These are phyloP conservation scores for Diadema setosum DNA, from an alignment of 35 echinoderm and acorn worm genomes.

Conservation along the genomic window DNA sequence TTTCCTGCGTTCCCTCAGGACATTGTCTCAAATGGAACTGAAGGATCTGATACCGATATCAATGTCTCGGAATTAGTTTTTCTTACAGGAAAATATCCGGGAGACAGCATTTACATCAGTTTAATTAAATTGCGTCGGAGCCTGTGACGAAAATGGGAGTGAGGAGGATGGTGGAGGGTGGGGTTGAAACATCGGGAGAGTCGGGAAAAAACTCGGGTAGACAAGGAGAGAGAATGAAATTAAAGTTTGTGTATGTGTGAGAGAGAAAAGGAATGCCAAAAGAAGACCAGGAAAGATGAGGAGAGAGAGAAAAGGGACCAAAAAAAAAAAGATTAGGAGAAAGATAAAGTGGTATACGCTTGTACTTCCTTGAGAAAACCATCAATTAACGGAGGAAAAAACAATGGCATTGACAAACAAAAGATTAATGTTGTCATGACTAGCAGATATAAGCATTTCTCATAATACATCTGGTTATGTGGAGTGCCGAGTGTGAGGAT, in stretches of 20 bases:
- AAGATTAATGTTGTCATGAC: too few species aligned
- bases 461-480: too few species aligned
- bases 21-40: neutral
- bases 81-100: constrained; percentile 3
- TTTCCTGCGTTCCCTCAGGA: neutral
- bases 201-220: neutral
- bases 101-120: constrained; percentile 9
- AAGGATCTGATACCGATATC: neutral
- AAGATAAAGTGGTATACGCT: too few species aligned
- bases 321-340: too few species aligned
- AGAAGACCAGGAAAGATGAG: neutral
- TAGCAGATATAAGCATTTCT: too few species aligned
- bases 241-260: neutral
- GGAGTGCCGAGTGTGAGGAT: too few species aligned
- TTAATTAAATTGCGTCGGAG: constrained; percentile 9
- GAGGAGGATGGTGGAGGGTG: neutral
- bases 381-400: too few species aligned
- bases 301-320: neutral
- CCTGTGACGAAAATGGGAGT: neutral
- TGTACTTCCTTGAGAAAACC: too few species aligned
- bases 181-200: neutral
- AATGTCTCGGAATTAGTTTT: neutral
- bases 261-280: neutral
- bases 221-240: neutral
- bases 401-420: too few species aligned